These are phyloP conservation scores for Dolichotis patagonum DNA, from an alignment of 2,113 vertebrate genomes.

Conservation along the genomic window DNA sequence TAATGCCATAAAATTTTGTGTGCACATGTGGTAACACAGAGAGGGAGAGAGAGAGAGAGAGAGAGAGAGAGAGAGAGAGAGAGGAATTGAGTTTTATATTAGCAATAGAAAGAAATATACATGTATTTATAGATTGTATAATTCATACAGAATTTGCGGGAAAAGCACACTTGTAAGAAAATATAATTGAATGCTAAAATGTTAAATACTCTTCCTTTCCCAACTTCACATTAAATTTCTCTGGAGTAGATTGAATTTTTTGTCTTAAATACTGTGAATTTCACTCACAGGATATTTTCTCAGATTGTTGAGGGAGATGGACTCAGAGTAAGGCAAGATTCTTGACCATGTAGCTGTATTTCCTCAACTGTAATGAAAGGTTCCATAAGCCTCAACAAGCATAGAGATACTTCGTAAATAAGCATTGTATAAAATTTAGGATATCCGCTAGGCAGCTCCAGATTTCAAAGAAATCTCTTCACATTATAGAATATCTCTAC, in stretches of 20 bases:
- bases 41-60: not conserved
- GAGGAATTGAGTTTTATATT: not conserved
- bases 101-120: not conserved
- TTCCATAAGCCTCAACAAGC: conserved; percentile 72
- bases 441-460: conserved; percentile 37
- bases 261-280: conserved; percentile 28
- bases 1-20: not conserved
- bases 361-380: not conserved
- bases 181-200: not conserved
- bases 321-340: conserved; percentile 61
- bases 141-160: not conserved
- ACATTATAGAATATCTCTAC: not conserved
- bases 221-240: not conserved
- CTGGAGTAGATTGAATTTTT: not conserved
- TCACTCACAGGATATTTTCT: conserved; percentile 65
- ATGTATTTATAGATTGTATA: not conserved
- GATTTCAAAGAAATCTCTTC: not conserved
- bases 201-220: not conserved
- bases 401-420: conserved; percentile 76
- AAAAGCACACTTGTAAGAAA: not conserved
- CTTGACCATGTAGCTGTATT: conserved; percentile 41
- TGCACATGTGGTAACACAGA: not conserved
- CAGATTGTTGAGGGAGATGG: conserved; percentile 59
- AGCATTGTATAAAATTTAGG: conserved; percentile 33
- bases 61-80: no score